Evolutionary conservation across 2,113 vertebrate species (phyloP).

Genomic region (Ictalurus punctatus): DNA sequence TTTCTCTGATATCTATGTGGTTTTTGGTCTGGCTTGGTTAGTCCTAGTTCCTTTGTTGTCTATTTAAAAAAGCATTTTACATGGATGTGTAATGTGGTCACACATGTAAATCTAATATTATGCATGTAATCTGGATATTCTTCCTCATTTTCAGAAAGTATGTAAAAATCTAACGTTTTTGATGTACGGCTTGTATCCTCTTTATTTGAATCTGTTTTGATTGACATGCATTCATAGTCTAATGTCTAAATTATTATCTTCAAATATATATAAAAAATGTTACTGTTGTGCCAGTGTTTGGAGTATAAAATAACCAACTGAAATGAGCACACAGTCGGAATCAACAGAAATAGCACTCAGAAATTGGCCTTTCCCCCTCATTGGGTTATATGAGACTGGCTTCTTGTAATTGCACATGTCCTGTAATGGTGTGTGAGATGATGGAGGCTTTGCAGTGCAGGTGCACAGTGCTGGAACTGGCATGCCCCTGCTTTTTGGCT

Average conservation of each 20-base stretch:
- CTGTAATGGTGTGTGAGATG: constrained; percentile 28
- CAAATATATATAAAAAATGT: not conserved
- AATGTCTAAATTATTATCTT: too few relatives aligned
- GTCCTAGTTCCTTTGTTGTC: not conserved
- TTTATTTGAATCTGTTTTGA: too few relatives aligned
- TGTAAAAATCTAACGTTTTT: too few relatives aligned
- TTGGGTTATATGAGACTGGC: not conserved
- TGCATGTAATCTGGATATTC: too few relatives aligned
- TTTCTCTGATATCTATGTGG: not conserved
- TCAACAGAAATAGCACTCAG: not conserved
- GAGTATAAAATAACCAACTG: not conserved
- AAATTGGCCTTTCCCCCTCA: not conserved
- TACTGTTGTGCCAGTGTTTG: too few relatives aligned
- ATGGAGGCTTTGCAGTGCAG: constrained; percentile 23
- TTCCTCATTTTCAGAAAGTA: too few relatives aligned
- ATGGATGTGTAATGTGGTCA: too few relatives aligned
- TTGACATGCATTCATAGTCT: too few relatives aligned
- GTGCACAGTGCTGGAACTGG: constrained; percentile 31
- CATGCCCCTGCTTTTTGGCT: not conserved
- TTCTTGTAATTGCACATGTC: constrained; percentile 40
- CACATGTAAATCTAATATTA: too few relatives aligned
- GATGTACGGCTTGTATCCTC: too few relatives aligned
- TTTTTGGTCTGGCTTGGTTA: not conserved
- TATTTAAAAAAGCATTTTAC: not conserved
- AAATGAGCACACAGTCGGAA: not conserved